Evolutionary conservation across 2,888 invertebrate genomes (phyloP).

Genomic region (Aleiodes testaceus): DNA sequence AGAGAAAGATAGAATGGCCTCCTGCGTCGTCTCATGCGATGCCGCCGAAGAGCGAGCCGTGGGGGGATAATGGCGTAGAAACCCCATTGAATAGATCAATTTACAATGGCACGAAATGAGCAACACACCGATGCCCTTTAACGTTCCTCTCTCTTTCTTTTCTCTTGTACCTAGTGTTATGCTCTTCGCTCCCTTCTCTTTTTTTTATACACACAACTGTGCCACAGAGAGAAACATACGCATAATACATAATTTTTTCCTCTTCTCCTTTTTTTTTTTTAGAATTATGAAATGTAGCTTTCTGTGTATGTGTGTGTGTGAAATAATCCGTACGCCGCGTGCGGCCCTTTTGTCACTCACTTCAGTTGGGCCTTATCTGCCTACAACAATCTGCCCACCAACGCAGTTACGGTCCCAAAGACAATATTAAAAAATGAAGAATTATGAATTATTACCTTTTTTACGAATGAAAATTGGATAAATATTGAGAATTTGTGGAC

Average conservation of each 20-base stretch:
- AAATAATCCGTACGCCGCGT: slow-evolving; percentile 64
- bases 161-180: slow-evolving; percentile 44
- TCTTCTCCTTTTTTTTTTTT: background rate
- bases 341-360: slow-evolving; percentile 60
- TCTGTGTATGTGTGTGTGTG: slow-evolving; percentile 32
- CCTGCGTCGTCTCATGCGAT: slow-evolving; percentile 50
- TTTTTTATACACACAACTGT: background rate
- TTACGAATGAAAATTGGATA: no score
- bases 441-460: no score
- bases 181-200: slow-evolving; percentile 30
- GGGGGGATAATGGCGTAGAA: slow-evolving; percentile 67
- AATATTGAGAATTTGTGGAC: slow-evolving; percentile 1
- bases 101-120: slow-evolving; percentile 73
- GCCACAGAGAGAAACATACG: slow-evolving; percentile 6
- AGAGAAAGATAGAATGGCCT: slow-evolving; percentile 41
- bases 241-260: slow-evolving; percentile 5
- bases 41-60: slow-evolving; percentile 53
- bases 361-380: slow-evolving; percentile 44
- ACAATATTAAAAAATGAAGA: no score
- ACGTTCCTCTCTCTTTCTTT: slow-evolving; percentile 30
- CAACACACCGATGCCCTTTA: slow-evolving; percentile 57
- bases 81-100: slow-evolving; percentile 73
- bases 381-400: slow-evolving; percentile 44
- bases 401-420: slow-evolving; percentile 25
- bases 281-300: slow-evolving; percentile 5